phyloP scores from a whole-genome alignment of 2,888 invertebrate genomes.

The Lymantria dispar region DNA sequence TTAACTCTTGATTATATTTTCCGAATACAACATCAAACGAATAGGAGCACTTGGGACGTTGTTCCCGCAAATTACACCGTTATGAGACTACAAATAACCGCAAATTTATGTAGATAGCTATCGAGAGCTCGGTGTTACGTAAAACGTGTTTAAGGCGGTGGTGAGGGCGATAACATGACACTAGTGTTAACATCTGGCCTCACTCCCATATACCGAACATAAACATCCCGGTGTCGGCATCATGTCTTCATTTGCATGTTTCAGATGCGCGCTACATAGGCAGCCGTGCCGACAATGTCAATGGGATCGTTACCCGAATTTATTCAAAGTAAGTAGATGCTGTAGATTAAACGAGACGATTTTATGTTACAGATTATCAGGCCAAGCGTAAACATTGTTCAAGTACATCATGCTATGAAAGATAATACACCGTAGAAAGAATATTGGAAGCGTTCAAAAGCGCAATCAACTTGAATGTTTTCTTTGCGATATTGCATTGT shows the following conservation, averaged over 20 bases:
- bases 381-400: neutral
- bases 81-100: slow-evolving; percentile 71
- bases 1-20: slow-evolving; percentile 56
- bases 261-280: slow-evolving; percentile 45
- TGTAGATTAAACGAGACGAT: slow-evolving; percentile 25
- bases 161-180: slow-evolving; percentile 60
- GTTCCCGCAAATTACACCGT: slow-evolving; percentile 66
- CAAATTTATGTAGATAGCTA: slow-evolving; percentile 76
- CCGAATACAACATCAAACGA: slow-evolving; percentile 54
- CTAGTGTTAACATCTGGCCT: slow-evolving; percentile 66
- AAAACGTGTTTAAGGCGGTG: slow-evolving; percentile 69
- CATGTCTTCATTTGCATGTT: slow-evolving; percentile 77
- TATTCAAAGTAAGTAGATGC: slow-evolving; percentile 48
- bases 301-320: slow-evolving; percentile 58
- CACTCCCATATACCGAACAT: slow-evolving; percentile 47
- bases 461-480: slow-evolving; percentile 60
- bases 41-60: slow-evolving; percentile 55
- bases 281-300: slow-evolving; percentile 57
- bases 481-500: slow-evolving; percentile 61
- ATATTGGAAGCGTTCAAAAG: slow-evolving; percentile 44
- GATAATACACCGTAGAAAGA: slow-evolving; percentile 20
- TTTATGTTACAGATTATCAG: slow-evolving; percentile 32
- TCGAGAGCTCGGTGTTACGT: slow-evolving; percentile 65
- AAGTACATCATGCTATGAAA: neutral
- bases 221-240: slow-evolving; percentile 63